Percentiles rank a stretch among this genome's conserved stretches.
phyloP scores from a whole-genome alignment of 2,888 invertebrate genomes.

The Trilocha varians region DNA sequence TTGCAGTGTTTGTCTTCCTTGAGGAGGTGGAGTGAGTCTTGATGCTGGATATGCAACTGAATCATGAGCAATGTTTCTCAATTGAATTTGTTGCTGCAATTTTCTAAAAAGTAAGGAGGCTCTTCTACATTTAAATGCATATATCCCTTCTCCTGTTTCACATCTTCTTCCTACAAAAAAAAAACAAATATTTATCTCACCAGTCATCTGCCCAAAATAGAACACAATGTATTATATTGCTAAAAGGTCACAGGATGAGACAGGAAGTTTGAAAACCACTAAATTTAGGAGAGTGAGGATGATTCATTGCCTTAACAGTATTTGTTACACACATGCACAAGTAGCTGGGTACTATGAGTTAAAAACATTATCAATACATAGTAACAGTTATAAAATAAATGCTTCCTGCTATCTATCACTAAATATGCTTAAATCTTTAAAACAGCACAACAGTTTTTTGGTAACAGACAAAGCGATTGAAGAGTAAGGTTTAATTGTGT shows the following conservation, averaged over 20 bases:
- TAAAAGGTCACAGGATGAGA: too few species aligned
- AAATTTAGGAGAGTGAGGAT: too few species aligned
- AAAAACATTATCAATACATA: too few species aligned
- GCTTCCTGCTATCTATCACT: too few species aligned
- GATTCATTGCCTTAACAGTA: too few species aligned
- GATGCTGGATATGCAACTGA: constrained; percentile 51
- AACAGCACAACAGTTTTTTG: too few species aligned
- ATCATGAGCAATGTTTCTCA: constrained; percentile 66
- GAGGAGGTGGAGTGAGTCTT: constrained; percentile 47
- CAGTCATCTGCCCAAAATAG: neutral
- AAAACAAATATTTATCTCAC: neutral
- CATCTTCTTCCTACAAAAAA: constrained; percentile 77
- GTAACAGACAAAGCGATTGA: too few species aligned
- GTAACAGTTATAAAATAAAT: too few species aligned
- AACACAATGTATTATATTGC: neutral
- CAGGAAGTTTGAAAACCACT: too few species aligned
- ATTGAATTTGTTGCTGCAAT: constrained; percentile 88
- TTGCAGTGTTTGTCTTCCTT: constrained; percentile 53
- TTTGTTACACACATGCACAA: neutral
- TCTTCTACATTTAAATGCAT: constrained; percentile 91
- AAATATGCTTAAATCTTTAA: too few species aligned
- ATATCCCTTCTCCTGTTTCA: constrained; percentile 94
- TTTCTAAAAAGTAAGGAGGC: constrained; percentile 91
- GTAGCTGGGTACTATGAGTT: too few species aligned
- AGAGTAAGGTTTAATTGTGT: too few species aligned